Base-by-base conservation (phyloP, 2,113 vertebrate genomes). In the Patagioenas fasciata region DNA sequence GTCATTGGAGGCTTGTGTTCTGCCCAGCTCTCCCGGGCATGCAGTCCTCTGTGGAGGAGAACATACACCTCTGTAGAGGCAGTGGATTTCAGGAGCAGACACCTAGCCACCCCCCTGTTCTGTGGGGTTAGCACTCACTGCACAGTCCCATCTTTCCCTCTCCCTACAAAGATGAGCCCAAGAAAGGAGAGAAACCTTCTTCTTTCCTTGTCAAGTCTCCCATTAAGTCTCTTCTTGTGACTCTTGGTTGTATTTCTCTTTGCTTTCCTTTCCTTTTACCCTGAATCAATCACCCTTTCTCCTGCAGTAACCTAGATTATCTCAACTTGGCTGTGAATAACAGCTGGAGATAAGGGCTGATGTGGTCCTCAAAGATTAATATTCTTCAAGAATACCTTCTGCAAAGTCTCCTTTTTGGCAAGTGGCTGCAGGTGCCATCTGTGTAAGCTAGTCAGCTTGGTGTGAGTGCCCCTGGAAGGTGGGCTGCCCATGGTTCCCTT, bases 31-130 rank as follows among this genome's bases (percentile, higher is more conserved):
- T 91, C 3, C 70, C 70, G 93, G 93, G 71, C 97, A 97, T 1
- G 3, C 5, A 29, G 9, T 83, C 75, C 96, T 95, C 97, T 97
- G 90, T 78, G 79, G 62, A 88, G 24, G 42, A 91, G 51, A 95
- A 70, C 77, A 75, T 8, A 23, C 10, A 57, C 15, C 25, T 69
- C 42, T 67, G 67, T 29, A 72, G 62, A 85, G 38, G 26, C 1
- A 1, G 31, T 28, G 20, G 50, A 18, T 42, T 56, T 72, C 28
- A 50, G 79, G 51, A 88, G 10, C 24, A 51, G 31, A 44, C 10
- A 60, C 9, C 38, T 16, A 21, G 17, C 48, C 56, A 57, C 34
- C 31, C 9, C 13, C 7, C 20, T 29, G 8, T 71, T 65, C 38
- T 69, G 18, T 85, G 34, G 6, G 20, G 8, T 82, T 80, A 69